These are phyloP conservation scores for Nerophis lumbriciformis DNA, from an alignment of 2,113 vertebrate genomes.

Conservation along the genomic window DNA sequence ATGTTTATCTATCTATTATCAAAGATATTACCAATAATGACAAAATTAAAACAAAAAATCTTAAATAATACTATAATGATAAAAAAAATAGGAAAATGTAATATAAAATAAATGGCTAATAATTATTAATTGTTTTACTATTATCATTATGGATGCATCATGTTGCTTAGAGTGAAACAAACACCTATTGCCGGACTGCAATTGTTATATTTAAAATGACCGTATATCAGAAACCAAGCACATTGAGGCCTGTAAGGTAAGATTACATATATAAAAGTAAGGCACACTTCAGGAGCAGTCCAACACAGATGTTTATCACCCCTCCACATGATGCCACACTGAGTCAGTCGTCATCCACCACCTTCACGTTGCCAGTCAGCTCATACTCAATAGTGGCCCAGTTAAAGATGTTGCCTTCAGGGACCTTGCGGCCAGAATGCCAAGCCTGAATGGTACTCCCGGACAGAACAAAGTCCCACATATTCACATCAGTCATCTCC, in stretches of 20 bases:
- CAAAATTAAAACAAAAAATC: too few species aligned
- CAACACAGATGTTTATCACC: conserved; percentile 5
- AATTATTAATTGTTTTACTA: too few species aligned
- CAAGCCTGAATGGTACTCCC: conserved; percentile 65
- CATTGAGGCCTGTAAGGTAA: not conserved
- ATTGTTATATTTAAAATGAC: too few species aligned
- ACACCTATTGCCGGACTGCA: too few species aligned
- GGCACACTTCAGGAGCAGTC: conserved; percentile 23
- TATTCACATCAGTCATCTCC: conserved; percentile 74
- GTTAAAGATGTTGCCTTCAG: conserved; percentile 73
- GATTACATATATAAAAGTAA: conserved; percentile 4
- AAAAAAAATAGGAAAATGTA: too few species aligned
- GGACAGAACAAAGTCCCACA: conserved; percentile 77
- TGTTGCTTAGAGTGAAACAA: too few species aligned
- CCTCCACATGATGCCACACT: not conserved
- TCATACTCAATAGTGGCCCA: conserved; percentile 74
- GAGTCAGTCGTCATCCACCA: conserved; percentile 71
- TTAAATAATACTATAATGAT: too few species aligned
- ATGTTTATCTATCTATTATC: too few species aligned
- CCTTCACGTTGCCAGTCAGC: conserved; percentile 71
- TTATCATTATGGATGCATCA: too few species aligned
- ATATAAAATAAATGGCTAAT: too few species aligned
- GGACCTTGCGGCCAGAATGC: conserved; percentile 59
- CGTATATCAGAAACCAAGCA: too few species aligned
- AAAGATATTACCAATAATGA: too few species aligned